A percentile compares a stretch with the other conserved stretches of the same genome.
phyloP scores from a whole-genome alignment of 2,888 invertebrate genomes.

The Gymnoscelis rufifasciata region DNA sequence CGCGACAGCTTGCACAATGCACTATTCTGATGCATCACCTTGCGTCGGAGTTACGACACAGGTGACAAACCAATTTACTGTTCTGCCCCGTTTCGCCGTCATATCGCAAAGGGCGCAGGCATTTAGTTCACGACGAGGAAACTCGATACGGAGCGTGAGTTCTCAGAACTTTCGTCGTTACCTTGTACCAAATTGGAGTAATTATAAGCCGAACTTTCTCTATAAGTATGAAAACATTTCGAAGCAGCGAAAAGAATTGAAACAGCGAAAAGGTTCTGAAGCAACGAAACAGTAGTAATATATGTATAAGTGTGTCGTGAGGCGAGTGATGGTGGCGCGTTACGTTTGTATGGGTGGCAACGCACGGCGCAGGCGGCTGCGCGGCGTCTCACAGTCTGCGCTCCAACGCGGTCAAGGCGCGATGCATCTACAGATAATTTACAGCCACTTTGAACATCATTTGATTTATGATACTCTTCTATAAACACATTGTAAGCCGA shows the following conservation, averaged over 20 bases:
- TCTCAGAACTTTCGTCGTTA: no score
- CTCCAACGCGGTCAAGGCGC: conserved; percentile 37
- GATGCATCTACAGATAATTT: conserved; percentile 22
- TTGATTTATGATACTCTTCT: conserved; percentile 19
- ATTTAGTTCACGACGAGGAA: neutral
- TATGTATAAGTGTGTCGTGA: conserved; percentile 16
- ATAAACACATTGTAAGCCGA: conserved; percentile 6
- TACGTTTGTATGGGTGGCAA: conserved; percentile 5
- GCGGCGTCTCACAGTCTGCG: conserved; percentile 41
- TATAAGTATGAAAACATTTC: no score
- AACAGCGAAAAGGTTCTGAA: no score
- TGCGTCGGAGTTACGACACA: conserved; percentile 32
- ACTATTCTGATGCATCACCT: conserved; percentile 60
- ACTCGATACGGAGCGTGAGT: neutral
- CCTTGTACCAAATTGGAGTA: no score
- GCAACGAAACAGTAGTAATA: no score
- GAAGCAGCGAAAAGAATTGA: no score
- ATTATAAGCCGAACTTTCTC: no score
- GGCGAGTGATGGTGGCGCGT: conserved; percentile 16
- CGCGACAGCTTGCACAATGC: conserved; percentile 51
- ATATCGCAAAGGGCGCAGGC: no score
- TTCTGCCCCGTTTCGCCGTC: conserved; percentile 14
- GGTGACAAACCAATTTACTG: conserved; percentile 28
- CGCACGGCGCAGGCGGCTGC: conserved; percentile 30
- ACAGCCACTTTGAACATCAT: conserved; percentile 16